These are phyloP conservation scores for Hiodon alosoides DNA, from an alignment of 2,113 vertebrate genomes.

Conservation along the genomic window DNA sequence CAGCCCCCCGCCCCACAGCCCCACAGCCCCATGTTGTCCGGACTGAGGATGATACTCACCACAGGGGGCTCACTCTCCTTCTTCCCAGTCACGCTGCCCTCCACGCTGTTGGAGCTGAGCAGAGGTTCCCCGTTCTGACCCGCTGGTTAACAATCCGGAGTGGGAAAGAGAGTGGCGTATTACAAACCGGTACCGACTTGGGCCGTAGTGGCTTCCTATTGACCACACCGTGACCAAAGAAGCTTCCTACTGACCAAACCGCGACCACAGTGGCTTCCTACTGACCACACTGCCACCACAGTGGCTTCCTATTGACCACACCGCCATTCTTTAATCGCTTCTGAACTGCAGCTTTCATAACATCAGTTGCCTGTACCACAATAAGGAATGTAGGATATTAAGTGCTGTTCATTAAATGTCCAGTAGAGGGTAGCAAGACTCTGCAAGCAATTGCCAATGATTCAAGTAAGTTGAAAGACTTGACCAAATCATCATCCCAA, in stretches of 20 bases:
- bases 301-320: no score
- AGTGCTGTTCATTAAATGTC: background rate
- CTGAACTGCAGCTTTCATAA: constrained; percentile 61
- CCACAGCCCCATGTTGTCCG: no score
- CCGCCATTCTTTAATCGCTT: constrained; percentile 52
- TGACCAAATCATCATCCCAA: no score
- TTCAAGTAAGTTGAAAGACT: no score
- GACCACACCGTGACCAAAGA: constrained; percentile 19
- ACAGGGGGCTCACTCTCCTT: constrained; percentile 68
- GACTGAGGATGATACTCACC: constrained; percentile 60
- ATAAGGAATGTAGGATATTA: background rate
- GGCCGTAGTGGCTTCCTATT: no score
- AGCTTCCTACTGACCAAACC: constrained; percentile 29
- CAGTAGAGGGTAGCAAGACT: constrained; percentile 12
- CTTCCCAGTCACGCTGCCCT: constrained; percentile 53
- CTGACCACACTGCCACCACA: constrained; percentile 62
- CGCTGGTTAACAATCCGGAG: no score
- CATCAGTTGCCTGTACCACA: background rate
- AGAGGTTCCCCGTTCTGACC: no score
- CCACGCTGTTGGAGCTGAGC: constrained; percentile 36
- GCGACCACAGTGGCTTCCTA: constrained; percentile 36
- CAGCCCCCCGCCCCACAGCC: no score
- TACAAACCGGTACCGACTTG: no score
- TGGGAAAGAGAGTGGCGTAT: no score
- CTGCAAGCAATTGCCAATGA: background rate